Evolutionary conservation across 53 echinoderm and acorn worm species (phyloP).

Genomic region (Zoroaster sp.): DNA sequence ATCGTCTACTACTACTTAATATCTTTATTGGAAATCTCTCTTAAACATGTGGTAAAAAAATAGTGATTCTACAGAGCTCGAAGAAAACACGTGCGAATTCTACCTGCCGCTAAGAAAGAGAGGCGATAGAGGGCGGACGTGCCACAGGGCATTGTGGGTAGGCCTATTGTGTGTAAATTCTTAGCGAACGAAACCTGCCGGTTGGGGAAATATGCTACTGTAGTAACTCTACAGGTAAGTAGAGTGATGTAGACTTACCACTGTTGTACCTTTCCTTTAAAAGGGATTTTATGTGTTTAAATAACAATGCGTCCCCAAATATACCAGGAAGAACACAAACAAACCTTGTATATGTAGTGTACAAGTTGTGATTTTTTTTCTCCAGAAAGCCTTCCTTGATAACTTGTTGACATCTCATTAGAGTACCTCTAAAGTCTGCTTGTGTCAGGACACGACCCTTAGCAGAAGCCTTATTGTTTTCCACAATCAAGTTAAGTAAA

Average conservation of each 20-base stretch:
- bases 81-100: no score
- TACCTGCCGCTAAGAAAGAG: no score
- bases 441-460: slow-evolving; percentile 73
- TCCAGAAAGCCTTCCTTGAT: slow-evolving; percentile 97
- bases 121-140: no score
- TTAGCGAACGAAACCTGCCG: neutral
- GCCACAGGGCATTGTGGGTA: no score
- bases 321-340: neutral
- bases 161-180: no score
- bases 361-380: slow-evolving; percentile 96
- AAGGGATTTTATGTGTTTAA: no score
- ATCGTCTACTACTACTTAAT: no score
- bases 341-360: slow-evolving; percentile 96
- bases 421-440: slow-evolving; percentile 77
- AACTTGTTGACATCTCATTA: slow-evolving; percentile 86
- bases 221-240: neutral
- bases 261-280: no score
- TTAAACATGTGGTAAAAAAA: no score
- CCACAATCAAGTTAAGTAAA: slow-evolving; percentile 88
- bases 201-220: neutral
- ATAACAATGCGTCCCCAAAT: no score
- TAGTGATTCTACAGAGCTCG: no score
- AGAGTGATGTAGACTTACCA: neutral
- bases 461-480: slow-evolving; percentile 89
- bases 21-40: no score